Percentiles rank a stretch among this genome's conserved stretches.
Evolutionary conservation across 2,113 vertebrate genomes (phyloP).

Genomic region (Neodontobutis hainanensis): DNA sequence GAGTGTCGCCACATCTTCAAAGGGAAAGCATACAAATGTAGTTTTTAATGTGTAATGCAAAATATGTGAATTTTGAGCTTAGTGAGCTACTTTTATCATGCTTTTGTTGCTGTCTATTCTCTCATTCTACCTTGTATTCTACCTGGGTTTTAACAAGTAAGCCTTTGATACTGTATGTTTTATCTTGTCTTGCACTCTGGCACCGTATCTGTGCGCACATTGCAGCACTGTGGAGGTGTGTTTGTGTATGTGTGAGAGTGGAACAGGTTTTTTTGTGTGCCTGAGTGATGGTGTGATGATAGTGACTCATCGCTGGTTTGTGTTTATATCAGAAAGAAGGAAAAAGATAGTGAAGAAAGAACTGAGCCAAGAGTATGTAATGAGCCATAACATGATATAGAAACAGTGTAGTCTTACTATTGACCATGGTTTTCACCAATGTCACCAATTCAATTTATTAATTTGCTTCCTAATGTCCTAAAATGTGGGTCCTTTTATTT

Average conservation of each 20-base stretch:
- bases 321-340: constrained; percentile 57
- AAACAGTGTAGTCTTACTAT: neutral
- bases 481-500: neutral
- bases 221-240: constrained; percentile 77
- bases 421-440: too few relatives aligned
- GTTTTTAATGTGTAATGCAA: too few relatives aligned
- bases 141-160: constrained; percentile 29
- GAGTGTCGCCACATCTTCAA: constrained; percentile 8
- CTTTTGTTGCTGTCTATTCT: constrained; percentile 15
- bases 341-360: constrained; percentile 36
- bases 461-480: too few relatives aligned
- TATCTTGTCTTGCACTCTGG: constrained; percentile 49
- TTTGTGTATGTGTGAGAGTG: constrained; percentile 70
- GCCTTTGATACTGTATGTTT: constrained; percentile 49
- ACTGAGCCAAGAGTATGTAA: constrained; percentile 61
- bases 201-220: constrained; percentile 61
- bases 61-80: constrained; percentile 9
- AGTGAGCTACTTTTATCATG: constrained; percentile 2
- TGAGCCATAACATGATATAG: constrained; percentile 27
- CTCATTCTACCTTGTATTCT: constrained; percentile 2
- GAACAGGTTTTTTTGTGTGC: constrained; percentile 72
- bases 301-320: constrained; percentile 76
- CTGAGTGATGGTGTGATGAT: constrained; percentile 74
- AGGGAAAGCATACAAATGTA: neutral
- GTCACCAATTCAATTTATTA: too few relatives aligned